Evolutionary conservation across 1,140 invertebrate species (phyloP), one percentile per base, ranked within the genome.

Genomic region (Pinna nobilis): DNA sequence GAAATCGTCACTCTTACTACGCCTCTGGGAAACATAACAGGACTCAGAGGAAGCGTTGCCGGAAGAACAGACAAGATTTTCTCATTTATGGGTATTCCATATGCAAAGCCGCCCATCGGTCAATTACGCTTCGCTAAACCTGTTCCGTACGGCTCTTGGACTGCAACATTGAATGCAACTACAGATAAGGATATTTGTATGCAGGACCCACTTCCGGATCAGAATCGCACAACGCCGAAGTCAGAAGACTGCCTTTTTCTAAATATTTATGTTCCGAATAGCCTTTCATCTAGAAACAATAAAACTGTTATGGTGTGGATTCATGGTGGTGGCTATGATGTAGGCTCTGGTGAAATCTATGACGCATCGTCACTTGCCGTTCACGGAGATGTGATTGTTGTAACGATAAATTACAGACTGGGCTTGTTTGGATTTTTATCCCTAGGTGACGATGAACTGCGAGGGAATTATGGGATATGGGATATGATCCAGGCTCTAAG

Each of bases 1-100:
- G n/a, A n/a, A n/a, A n/a, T n/a, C n/a, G n/a, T n/a, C n/a, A n/a
- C n/a, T n/a, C n/a, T n/a, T n/a, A n/a, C n/a, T n/a, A n/a, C n/a
- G n/a, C n/a, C n/a, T n/a, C n/a, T n/a, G n/a, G n/a, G n/a, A n/a
- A n/a, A n/a, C n/a, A n/a, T n/a, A n/a, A n/a, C n/a, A n/a, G n/a
- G n/a, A n/a, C n/a, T n/a, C n/a, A n/a, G n/a, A n/a, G n/a, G n/a
- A n/a, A n/a, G n/a, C n/a, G n/a, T n/a, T n/a, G n/a, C n/a, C n/a
- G n/a, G n/a, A n/a, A n/a, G n/a, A n/a, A n/a, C n/a, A n/a, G n/a
- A n/a, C n/a, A n/a, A n/a, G n/a, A n/a, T n/a, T n/a, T n/a, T n/a
- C n/a, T n/a, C n/a, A 0, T 97, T 95, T 93, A 91, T 94, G 73
- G 94, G 95, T n/a, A 95, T 97, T 67, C 96, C 96, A 3, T 97